Evolutionary conservation across 2,797 vertebrate species (phyloP).

Genomic region (Sorex maritimensis): DNA sequence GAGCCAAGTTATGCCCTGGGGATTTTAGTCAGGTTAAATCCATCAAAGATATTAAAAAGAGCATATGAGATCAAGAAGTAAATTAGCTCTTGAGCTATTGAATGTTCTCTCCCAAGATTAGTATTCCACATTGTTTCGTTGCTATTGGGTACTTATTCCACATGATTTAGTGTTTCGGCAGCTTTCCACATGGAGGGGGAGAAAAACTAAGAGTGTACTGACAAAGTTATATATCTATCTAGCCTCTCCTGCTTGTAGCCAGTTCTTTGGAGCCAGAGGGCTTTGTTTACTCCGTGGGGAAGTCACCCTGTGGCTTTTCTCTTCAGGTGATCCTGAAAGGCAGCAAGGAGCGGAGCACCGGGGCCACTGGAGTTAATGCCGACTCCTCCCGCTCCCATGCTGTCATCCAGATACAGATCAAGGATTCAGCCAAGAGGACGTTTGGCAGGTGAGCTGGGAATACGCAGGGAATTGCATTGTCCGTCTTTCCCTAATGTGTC

Average conservation of each 20-base stretch:
- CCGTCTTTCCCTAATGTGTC: constrained; percentile 74
- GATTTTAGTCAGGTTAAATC: constrained; percentile 75
- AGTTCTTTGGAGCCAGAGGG: constrained; percentile 20
- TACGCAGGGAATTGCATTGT: constrained; percentile 57
- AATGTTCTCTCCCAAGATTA: constrained; percentile 63
- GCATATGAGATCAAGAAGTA: constrained; percentile 47
- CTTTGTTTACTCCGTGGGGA: constrained; percentile 56
- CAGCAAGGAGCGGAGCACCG: constrained; percentile 94
- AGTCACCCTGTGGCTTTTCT: constrained; percentile 63
- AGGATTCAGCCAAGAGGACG: constrained; percentile 90
- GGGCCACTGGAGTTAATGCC: constrained; percentile 94
- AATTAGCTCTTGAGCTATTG: constrained; percentile 54
- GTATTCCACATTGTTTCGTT: constrained; percentile 76
- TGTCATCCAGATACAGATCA: constrained; percentile 96
- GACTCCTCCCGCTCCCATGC: constrained; percentile 96
- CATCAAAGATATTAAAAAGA: constrained; percentile 65
- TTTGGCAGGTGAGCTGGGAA: constrained; percentile 92
- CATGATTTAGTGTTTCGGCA: constrained; percentile 69
- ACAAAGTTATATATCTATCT: constrained; percentile 32
- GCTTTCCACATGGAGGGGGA: constrained; percentile 61
- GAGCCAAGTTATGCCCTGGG: constrained; percentile 48
- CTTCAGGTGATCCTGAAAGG: constrained; percentile 94
- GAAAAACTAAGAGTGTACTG: constrained; percentile 15
- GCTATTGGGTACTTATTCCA: constrained; percentile 33
- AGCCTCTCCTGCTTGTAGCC: constrained; percentile 18